These are phyloP conservation scores for Ciconia nigra DNA, from an alignment of 2,797 vertebrate genomes.

Conservation along the genomic window DNA sequence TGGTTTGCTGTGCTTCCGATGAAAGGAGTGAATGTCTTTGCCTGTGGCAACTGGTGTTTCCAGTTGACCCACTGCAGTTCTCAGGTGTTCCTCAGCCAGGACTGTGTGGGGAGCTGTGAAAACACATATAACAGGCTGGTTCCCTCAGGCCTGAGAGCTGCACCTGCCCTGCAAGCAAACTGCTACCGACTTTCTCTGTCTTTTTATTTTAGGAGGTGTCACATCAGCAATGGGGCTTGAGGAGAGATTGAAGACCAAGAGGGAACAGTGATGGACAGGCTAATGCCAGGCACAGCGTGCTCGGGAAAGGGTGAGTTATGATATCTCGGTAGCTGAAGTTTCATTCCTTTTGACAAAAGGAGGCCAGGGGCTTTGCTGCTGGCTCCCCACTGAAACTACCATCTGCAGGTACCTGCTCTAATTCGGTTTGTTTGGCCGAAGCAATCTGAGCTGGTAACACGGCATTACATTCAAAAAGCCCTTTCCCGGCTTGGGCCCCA, in stretches of 20 bases:
- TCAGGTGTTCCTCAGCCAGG: background rate
- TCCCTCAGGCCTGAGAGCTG: background rate
- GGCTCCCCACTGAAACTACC: background rate
- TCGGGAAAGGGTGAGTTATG: background rate
- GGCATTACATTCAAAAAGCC: background rate
- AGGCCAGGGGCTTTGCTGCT: background rate
- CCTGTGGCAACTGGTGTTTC: background rate
- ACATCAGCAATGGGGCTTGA: background rate
- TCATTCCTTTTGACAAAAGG: background rate
- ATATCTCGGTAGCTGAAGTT: background rate
- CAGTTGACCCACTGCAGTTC: accelerated
- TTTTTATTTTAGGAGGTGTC: background rate
- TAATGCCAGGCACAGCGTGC: background rate
- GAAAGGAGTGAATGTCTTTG: background rate
- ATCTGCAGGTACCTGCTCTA: background rate
- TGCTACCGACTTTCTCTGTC: background rate
- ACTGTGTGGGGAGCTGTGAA: background rate
- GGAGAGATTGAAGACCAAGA: background rate
- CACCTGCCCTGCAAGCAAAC: background rate
- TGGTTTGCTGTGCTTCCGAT: background rate
- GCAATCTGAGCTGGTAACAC: background rate
- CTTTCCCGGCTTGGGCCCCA: accelerated
- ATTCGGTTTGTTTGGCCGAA: background rate
- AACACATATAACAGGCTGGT: background rate
- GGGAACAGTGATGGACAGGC: background rate